Evolutionary conservation across 1,140 invertebrate genomes (phyloP).

Genomic region (Acromyrmex charruanus): DNA sequence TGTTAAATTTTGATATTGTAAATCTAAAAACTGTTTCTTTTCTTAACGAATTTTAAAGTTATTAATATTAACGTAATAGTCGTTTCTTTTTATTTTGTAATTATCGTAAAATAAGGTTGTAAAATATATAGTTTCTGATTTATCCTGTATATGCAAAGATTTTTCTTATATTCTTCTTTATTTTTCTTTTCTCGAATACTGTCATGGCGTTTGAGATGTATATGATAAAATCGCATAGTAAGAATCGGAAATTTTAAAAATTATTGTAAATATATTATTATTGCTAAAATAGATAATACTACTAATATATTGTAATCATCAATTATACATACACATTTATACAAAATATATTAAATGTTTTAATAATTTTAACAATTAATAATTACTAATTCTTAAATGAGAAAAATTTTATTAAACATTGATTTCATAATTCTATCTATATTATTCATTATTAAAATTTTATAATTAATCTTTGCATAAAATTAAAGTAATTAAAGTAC

Average conservation of each 20-base stretch:
- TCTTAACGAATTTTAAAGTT: neutral
- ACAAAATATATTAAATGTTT: neutral
- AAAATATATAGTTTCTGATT: neutral
- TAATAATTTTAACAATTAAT: neutral
- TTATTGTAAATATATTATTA: neutral
- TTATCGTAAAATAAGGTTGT: neutral
- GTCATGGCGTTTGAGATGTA: neutral
- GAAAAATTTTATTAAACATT: neutral
- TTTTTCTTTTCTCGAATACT: neutral
- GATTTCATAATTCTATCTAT: neutral
- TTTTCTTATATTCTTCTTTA: neutral
- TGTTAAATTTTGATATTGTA: neutral
- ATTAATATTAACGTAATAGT: neutral
- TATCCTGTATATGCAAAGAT: conserved; percentile 1
- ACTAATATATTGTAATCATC: neutral
- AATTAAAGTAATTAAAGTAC: neutral
- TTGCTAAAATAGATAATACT: conserved; percentile 13
- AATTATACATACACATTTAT: neutral
- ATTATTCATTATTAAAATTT: neutral
- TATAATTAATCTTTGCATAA: neutral
- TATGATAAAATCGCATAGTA: conserved; percentile 7
- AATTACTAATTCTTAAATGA: neutral
- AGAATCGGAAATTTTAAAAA: conserved; percentile 38
- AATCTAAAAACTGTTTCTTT: neutral
- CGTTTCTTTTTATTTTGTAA: neutral